Base-by-base conservation (phyloP, 1,140 invertebrate genomes). In the Halesus radiatus region DNA sequence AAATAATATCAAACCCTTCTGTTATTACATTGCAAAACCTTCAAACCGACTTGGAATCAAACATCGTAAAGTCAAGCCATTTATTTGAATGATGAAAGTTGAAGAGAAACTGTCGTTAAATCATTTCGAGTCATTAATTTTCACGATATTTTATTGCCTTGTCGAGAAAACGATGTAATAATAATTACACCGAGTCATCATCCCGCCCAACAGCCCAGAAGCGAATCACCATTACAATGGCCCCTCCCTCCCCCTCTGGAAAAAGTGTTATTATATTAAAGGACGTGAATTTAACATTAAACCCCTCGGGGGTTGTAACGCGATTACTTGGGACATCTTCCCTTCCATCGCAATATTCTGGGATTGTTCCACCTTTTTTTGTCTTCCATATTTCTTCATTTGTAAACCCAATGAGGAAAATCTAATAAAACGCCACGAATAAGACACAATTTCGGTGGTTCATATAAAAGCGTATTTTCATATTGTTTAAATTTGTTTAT, bases 101-200 rank as follows among this genome's bases (percentile, higher is more conserved):
- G 8, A 18, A 16, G 20, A 26, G 45, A 16, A 72, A 52, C 50
- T 29, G 18, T 52, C 68, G 37, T 72, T 72, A 72, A 23, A 53
- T 72, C 23, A 72, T 72, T 72, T 23, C 45, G 68, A 13, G 26
- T 50, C 68, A 72, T 72, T 72, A 53, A 72, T 72, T 72, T 72
- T 72, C 20, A 52, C 50, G 68, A 72, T 72, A 72, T 72, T 72
- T 72, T 72, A 72, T 72, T 72, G 68, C 68, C 37, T 13, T 22
- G 68, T 52, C 37, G 68, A 52, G n/a, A 23, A 52, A 53, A 72
- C 68, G 62, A 32, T 22, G 45, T 72, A 72, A 72, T 72, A 72
- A 72, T 72, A 72, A 72, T 72, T 72, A 72, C 20, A 23, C 18
- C 3, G 68, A 52, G 68, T 22, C 45, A 72, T 72, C 68, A 72